Conservation (phyloP, 2,888 invertebrate genomes). For the Epirrita christyi region DNA sequence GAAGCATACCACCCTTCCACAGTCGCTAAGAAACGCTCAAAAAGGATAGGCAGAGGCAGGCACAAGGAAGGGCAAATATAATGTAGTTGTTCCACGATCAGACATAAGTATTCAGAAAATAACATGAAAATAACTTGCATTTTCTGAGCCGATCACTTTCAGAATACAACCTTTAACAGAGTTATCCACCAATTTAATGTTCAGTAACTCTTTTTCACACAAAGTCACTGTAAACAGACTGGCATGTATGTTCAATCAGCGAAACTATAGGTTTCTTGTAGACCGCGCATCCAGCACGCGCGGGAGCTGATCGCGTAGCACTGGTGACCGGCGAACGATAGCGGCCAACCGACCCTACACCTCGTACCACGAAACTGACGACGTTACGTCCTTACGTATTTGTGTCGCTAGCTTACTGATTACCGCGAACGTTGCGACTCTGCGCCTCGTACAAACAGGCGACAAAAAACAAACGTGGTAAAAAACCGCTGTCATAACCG, state of each 20-base stretch:
- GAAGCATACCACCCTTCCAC: background rate
- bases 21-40: slow-evolving; percentile 44
- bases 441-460: slow-evolving; percentile 36
- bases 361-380: slow-evolving; percentile 66
- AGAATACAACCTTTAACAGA: slow-evolving; percentile 27
- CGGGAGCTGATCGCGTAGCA: slow-evolving; percentile 74
- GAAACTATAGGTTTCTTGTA: slow-evolving; percentile 49
- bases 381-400: slow-evolving; percentile 51
- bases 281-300: slow-evolving; percentile 69
- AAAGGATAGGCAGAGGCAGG: slow-evolving; percentile 31
- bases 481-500: slow-evolving; percentile 54
- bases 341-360: slow-evolving; percentile 74
- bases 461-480: slow-evolving; percentile 50
- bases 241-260: slow-evolving; percentile 64
- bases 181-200: slow-evolving; percentile 60
- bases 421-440: slow-evolving; percentile 33
- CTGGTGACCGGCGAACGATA: slow-evolving; percentile 81
- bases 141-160: slow-evolving; percentile 13
- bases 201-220: slow-evolving; percentile 59
- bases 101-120: slow-evolving; percentile 47
- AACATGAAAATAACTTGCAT: slow-evolving; percentile 12
- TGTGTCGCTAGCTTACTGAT: slow-evolving; percentile 43
- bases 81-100: slow-evolving; percentile 40
- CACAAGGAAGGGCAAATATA: slow-evolving; percentile 48
- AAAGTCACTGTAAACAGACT: slow-evolving; percentile 74